phyloP scores from a whole-genome alignment of 2,888 invertebrate species.

The Lasius platythorax region DNA sequence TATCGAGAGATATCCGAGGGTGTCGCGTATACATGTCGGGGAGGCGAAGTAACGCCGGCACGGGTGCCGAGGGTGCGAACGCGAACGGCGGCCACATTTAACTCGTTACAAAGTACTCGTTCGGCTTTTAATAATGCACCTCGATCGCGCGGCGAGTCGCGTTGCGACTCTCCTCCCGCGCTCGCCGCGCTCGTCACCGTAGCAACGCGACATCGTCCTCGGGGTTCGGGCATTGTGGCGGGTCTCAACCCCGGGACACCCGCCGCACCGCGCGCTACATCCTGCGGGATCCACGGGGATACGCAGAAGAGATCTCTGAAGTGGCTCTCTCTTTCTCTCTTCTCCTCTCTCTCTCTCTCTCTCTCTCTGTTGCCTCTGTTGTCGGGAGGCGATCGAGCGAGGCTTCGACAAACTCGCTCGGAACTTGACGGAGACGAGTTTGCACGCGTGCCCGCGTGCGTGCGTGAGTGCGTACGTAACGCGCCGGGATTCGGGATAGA shows the following conservation, averaged over 20 bases:
- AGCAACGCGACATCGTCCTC: conserved; percentile 72
- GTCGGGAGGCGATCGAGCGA: conserved; percentile 81
- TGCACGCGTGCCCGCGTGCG: conserved; percentile 33
- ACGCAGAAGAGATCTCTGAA: conserved; percentile 74
- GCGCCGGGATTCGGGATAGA: background rate
- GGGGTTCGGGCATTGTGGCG: conserved; percentile 59
- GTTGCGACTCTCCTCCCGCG: conserved; percentile 74
- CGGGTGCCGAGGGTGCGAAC: conserved; percentile 13
- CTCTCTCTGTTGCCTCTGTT: conserved; percentile 53
- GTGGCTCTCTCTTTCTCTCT: conserved; percentile 77
- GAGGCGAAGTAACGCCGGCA: conserved; percentile 32
- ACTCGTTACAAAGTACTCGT: conserved; percentile 74
- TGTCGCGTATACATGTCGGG: conserved; percentile 7
- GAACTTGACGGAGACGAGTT: conserved; percentile 67
- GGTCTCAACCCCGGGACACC: conserved; percentile 55
- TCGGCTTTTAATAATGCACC: conserved; percentile 80
- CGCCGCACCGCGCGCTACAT: conserved; percentile 25
- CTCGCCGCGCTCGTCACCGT: conserved; percentile 77
- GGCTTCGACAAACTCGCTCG: conserved; percentile 72
- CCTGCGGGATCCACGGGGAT: conserved; percentile 62
- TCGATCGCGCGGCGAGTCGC: conserved; percentile 71
- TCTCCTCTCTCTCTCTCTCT: background rate
- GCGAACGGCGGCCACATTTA: conserved; percentile 47
- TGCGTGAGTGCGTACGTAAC: conserved; percentile 13
- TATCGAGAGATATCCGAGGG: conserved; percentile 15